These are phyloP conservation scores for Anas platyrhynchos DNA, from an alignment of 2,113 vertebrate genomes.

Conservation along the genomic window DNA sequence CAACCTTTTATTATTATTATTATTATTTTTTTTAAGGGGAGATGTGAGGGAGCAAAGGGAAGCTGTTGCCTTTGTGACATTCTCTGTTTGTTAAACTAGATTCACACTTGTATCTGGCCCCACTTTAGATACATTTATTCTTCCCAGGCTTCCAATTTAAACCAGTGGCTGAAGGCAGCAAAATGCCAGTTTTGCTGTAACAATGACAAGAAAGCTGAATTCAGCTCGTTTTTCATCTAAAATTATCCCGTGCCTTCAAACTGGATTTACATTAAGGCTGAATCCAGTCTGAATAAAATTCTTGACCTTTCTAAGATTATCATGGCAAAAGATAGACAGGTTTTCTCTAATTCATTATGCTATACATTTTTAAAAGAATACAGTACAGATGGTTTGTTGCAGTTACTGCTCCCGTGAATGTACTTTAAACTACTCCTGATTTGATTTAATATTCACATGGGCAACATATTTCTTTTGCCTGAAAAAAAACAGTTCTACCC, in stretches of 20 bases:
- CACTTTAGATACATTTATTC: slow-evolving; percentile 19
- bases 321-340: neutral
- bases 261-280: neutral
- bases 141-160: slow-evolving; percentile 8
- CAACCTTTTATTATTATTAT: neutral
- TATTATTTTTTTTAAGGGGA: neutral
- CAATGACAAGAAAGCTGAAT: neutral
- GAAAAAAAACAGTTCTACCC: neutral
- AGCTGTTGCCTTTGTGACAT: neutral
- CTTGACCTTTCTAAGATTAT: slow-evolving; percentile 8
- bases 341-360: neutral
- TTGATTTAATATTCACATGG: neutral
- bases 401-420: neutral
- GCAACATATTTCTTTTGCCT: neutral
- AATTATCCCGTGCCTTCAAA: neutral
- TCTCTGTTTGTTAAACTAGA: slow-evolving; percentile 1
- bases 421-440: neutral
- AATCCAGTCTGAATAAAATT: neutral
- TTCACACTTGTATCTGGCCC: neutral
- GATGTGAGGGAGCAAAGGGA: neutral
- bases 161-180: slow-evolving; percentile 5
- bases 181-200: slow-evolving; percentile 9
- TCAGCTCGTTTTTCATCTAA: slow-evolving; percentile 23
- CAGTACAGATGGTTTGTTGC: neutral
- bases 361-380: neutral